Percentiles rank a stretch among this genome's conserved stretches.
Evolutionary conservation across 2,888 invertebrate species (phyloP).

Genomic region (Callyntrura sp.): DNA sequence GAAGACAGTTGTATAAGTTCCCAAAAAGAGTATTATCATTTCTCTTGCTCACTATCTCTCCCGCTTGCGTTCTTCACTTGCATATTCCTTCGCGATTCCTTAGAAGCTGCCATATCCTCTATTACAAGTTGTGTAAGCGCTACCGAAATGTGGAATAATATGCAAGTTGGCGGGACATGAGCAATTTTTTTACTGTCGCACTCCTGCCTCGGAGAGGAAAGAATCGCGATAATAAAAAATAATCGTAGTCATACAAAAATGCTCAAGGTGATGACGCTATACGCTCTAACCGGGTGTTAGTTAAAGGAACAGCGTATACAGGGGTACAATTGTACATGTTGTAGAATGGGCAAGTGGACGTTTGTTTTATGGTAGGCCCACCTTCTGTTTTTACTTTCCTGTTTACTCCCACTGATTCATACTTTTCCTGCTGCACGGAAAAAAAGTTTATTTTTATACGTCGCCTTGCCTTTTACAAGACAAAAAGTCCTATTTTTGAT

Average conservation of each 20-base stretch:
- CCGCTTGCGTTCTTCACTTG: neutral
- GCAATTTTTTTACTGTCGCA: neutral
- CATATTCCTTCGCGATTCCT: neutral
- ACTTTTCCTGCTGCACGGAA: neutral
- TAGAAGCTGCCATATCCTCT: neutral
- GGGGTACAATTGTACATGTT: no score
- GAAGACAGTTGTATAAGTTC: slow-evolving; percentile 44
- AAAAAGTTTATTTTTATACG: neutral
- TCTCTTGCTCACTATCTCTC: no score
- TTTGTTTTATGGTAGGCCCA: neutral
- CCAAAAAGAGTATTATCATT: slow-evolving; percentile 28
- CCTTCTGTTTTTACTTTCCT: neutral
- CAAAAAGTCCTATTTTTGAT: slow-evolving; percentile 37
- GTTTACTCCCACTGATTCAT: neutral
- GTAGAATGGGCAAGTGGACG: no score
- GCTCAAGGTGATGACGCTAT: no score
- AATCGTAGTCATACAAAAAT: neutral
- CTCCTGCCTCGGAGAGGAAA: neutral
- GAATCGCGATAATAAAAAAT: slow-evolving; percentile 4
- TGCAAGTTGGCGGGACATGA: slow-evolving; percentile 22
- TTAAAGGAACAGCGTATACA: no score
- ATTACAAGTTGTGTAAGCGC: neutral
- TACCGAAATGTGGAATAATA: neutral
- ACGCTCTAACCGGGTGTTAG: no score
- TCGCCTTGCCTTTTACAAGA: neutral